phyloP scores from a whole-genome alignment of 2,113 vertebrate genomes.

The Zeus faber region DNA sequence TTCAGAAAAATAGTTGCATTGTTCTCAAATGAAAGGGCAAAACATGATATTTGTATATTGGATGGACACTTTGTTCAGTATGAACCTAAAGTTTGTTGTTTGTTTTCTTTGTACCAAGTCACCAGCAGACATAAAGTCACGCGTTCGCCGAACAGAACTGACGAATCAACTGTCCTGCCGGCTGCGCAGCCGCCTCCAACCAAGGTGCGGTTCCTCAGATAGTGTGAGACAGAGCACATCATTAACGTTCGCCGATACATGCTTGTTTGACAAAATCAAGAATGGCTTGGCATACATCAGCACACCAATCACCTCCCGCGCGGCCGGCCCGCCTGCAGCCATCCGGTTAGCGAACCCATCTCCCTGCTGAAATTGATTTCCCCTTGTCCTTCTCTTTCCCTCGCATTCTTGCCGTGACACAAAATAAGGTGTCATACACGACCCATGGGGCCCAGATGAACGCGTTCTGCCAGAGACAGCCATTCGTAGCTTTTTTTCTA shows the following conservation, averaged over 20 bases:
- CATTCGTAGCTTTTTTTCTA: conserved; percentile 43
- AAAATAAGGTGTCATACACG: conserved; percentile 47
- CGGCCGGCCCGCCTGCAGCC: too few species aligned
- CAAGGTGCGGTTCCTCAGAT: too few species aligned
- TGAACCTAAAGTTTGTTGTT: too few species aligned
- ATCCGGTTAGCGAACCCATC: background rate
- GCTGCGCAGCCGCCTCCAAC: too few species aligned
- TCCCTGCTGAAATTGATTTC: conserved; percentile 40
- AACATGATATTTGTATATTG: too few species aligned
- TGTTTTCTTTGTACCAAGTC: too few species aligned
- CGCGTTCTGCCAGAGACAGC: conserved; percentile 13
- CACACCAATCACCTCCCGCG: conserved; percentile 12
- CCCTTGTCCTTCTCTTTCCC: conserved; percentile 13
- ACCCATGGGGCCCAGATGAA: conserved; percentile 26
- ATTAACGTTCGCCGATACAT: background rate
- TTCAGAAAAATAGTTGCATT: too few species aligned
- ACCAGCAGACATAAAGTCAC: too few species aligned
- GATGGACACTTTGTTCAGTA: too few species aligned
- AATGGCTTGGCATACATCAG: conserved; percentile 16
- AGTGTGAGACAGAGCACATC: background rate
- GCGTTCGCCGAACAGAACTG: too few species aligned
- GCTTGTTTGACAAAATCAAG: conserved; percentile 9
- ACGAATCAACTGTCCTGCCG: too few species aligned
- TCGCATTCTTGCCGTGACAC: conserved; percentile 22
- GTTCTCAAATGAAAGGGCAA: too few species aligned